A percentile compares a stretch with the other conserved stretches of the same genome.
phyloP scores from a whole-genome alignment of 2,113 vertebrate genomes.

The Rattus norvegicus region DNA sequence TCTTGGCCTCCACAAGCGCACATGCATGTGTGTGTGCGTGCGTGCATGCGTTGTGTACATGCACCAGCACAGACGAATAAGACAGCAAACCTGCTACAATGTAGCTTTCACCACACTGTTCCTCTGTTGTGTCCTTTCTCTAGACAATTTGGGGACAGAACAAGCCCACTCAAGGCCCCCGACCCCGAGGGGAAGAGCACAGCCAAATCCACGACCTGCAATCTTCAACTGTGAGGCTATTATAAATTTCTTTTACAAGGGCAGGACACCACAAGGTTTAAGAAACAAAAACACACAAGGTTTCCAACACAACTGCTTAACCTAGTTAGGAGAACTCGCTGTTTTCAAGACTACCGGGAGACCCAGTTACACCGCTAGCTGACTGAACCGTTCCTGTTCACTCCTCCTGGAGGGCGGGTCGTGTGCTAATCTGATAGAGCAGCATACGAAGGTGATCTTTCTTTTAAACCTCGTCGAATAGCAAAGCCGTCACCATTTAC shows the following conservation, averaged over 20 bases:
- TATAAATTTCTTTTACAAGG: neutral
- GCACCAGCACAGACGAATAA: neutral
- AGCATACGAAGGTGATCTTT: neutral
- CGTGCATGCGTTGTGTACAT: neutral
- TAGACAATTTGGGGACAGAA: neutral
- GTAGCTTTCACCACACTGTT: neutral
- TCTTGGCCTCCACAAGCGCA: neutral
- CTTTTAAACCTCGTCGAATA: neutral
- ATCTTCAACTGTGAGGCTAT: neutral
- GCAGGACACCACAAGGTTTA: neutral
- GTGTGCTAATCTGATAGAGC: slow-evolving; percentile 22
- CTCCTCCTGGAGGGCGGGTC: slow-evolving; percentile 36
- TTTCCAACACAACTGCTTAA: slow-evolving; percentile 2
- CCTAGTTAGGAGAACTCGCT: slow-evolving; percentile 45
- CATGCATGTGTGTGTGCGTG: neutral
- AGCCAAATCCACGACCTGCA: neutral
- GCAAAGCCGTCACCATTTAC: neutral
- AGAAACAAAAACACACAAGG: slow-evolving; percentile 20
- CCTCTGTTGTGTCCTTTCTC: neutral
- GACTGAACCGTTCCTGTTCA: slow-evolving; percentile 44
- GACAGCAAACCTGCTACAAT: neutral
- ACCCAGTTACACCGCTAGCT: neutral
- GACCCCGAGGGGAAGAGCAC: neutral
- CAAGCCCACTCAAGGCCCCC: neutral
- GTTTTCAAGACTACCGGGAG: slow-evolving; percentile 47